Base-by-base conservation (phyloP, 2,888 invertebrate species). In the Helleia helle region DNA sequence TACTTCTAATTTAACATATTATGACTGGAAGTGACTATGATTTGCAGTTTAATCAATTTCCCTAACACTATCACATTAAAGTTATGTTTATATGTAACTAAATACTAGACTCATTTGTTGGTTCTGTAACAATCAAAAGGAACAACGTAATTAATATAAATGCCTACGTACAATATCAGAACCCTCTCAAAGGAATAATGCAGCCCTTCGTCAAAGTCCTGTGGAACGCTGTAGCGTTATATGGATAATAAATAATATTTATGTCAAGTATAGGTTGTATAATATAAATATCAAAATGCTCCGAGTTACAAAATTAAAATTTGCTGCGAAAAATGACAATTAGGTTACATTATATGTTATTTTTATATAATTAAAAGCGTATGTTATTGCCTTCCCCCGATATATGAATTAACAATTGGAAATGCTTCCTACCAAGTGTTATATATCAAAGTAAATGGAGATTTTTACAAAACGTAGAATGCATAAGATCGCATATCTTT, bases 311-410 rank as follows among this genome's bases (percentile, higher is more conserved):
- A n/a, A n/a, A n/a, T 22, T 2, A 22, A 22, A 22, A 22, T 22
- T 22, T 39, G 44, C 42, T 44, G 40, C 44, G 38, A 36, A 47
- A 34, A 34, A 41, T 43, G 37, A 45, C 41, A 42, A 34, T 24
- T 29, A 17, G 15, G 44, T 30, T 51, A 49, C 44, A 52, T 51
- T 50, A 38, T 42, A 43, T 36, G 47, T 49, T 49, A 50, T 48
- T 48, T 71, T 71, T 71, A 74, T 77, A 67, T 71, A 74, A 58
- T 77, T 80, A 80, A 77, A 89, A 89, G 89, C 89, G 89, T 89
- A 89, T 86, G 87, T 86, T 86, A 87, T 88, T 88, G 89, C 89
- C 88, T 89, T 89, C 88, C 89, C 89, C 88, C 87, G 81, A 76
- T 34, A 18, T 22, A n/a, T n/a, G n/a, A n/a, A 12, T 34, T 22